Conservation (phyloP, 2,797 vertebrate species). For the Falco cherrug region DNA sequence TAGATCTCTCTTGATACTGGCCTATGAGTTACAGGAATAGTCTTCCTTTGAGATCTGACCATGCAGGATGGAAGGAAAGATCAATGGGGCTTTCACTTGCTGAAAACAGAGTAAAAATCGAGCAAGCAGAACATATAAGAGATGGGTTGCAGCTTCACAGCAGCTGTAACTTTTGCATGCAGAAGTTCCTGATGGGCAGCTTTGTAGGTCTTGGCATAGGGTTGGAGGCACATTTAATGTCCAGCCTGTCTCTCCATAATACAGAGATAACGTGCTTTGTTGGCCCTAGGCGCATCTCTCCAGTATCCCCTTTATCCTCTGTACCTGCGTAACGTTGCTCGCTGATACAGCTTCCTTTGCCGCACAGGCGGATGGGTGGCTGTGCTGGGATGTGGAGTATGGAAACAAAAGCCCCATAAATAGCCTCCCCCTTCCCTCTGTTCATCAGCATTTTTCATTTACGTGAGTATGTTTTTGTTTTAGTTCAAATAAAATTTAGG, state of each 20-base stretch:
- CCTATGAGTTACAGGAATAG: neutral
- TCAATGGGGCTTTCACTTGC: neutral
- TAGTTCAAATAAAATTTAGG: neutral
- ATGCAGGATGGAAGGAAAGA: neutral
- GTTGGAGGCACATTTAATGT: rapidly evolving
- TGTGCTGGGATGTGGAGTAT: neutral
- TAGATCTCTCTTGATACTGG: neutral
- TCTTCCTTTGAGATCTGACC: neutral
- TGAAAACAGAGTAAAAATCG: neutral
- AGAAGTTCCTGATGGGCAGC: neutral
- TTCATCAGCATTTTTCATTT: neutral
- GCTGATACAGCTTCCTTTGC: neutral
- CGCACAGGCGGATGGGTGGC: neutral
- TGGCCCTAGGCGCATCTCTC: neutral
- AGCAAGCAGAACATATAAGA: neutral
- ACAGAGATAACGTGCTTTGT: neutral
- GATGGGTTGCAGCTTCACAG: neutral
- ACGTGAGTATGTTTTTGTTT: neutral
- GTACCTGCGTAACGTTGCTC: neutral
- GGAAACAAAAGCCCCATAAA: neutral
- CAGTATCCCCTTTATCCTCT: neutral
- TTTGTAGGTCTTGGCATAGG: neutral
- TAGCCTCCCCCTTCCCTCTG: neutral
- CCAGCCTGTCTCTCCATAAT: neutral
- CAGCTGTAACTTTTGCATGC: neutral